phyloP scores from a whole-genome alignment of 2,797 vertebrate species.

The Morelia viridis region DNA sequence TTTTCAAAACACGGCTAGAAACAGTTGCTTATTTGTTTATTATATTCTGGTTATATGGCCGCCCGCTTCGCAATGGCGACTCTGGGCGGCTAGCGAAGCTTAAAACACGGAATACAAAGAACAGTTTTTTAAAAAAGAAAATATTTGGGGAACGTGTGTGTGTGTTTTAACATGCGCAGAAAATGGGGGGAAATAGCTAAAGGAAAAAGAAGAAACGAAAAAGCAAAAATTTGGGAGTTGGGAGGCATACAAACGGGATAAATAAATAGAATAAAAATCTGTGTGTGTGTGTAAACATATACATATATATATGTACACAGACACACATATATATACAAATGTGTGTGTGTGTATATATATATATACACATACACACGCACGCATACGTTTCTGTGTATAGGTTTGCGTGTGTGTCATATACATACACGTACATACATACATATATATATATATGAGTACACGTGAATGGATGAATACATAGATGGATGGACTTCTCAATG shows the following conservation, averaged over 20 bases:
- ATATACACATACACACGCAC: rapidly evolving
- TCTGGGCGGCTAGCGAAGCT: background rate
- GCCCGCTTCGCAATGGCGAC: background rate
- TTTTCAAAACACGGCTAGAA: background rate
- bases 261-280: background rate
- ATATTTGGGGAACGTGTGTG: background rate
- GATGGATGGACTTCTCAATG: background rate
- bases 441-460: too few relatives aligned
- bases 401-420: too few relatives aligned
- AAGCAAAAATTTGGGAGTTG: background rate
- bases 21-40: background rate
- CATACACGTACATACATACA: background rate
- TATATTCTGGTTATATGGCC: background rate
- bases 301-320: background rate
- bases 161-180: too few relatives aligned
- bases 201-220: background rate
- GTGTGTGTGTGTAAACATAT: background rate
- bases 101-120: too few relatives aligned
- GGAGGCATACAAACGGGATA: background rate
- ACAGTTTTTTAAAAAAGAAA: too few relatives aligned
- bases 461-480: background rate
- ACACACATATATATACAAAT: too few relatives aligned
- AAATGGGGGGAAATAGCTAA: too few relatives aligned
- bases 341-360: too few relatives aligned
- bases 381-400: too few relatives aligned